phyloP scores from a whole-genome alignment of 1,140 invertebrate genomes.

The Delia radicum region DNA sequence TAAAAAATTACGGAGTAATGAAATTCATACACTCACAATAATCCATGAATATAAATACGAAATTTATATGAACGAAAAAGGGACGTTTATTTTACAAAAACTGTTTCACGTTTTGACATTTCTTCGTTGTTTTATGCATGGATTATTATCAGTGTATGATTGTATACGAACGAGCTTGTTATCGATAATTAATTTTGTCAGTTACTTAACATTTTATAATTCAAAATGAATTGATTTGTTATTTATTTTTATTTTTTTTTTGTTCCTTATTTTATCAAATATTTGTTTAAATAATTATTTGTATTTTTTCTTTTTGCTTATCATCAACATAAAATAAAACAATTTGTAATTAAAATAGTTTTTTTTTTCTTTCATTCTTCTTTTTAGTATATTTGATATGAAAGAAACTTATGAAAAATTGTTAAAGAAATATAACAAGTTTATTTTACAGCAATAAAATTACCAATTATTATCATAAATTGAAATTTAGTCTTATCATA shows the following conservation, averaged over 20 bases:
- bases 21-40: no score
- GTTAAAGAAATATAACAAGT: not conserved
- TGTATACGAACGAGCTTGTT: no score
- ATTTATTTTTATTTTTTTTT: not conserved
- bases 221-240: constrained; percentile 2
- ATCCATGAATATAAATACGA: no score
- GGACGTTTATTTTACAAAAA: no score
- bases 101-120: no score
- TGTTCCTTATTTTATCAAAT: not conserved
- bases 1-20: no score
- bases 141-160: no score
- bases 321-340: constrained; percentile 2
- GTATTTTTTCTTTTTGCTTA: constrained; percentile 1
- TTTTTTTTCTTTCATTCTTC: not conserved
- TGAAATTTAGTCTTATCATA: not conserved
- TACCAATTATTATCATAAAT: not conserved
- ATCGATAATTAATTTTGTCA: not conserved
- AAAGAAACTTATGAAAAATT: not conserved
- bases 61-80: no score
- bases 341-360: not conserved
- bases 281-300: not conserved
- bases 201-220: not conserved
- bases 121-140: no score
- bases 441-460: not conserved
- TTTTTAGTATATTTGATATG: not conserved